Evolutionary conservation across 2,888 invertebrate species (phyloP), one percentile per base, ranked within the genome.

Genomic region (Caenorhabditis wallacei): DNA sequence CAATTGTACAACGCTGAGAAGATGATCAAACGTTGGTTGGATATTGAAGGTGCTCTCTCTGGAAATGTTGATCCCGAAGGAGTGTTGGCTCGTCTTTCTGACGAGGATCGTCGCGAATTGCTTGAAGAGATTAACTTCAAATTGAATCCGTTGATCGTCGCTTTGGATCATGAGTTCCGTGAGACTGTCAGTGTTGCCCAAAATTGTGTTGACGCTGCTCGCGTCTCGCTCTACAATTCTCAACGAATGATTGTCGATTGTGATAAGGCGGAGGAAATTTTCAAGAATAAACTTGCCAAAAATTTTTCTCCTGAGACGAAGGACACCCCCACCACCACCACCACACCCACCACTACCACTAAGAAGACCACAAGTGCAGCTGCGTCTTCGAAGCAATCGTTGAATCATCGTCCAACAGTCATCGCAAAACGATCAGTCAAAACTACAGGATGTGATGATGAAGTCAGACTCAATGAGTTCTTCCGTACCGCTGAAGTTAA

Each of bases 341-440:
- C n/a, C n/a, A n/a, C n/a, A n/a, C n/a, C n/a, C n/a, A n/a, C n/a
- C n/a, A n/a, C n/a, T n/a, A 57, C 11, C 8, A 26, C 35, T 11
- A 81, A 69, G 20, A 81, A 61, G 3, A 37, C 59, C 13, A 74
- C 72, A 16, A 71, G 64, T 59, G 72, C 80, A 13, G 68, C 72
- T 13, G 80, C 80, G 8, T 72, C 80, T 37, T 80, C 78, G 0
- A 70, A 74, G 11, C 24, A 61, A 5, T 37, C 24, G 4, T 30
- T 22, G 5, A 71, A 66, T 35, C 51, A 64, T 18, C 63, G 81
- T 4, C 75, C 75, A 30, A 81, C 81, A 2, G 75, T 81, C 1
- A 75, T 81, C n/a, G 81, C 81, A 16, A 75, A 75, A 51, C 43
- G 81, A 13, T 72, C 80, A 4, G 72, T 80, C 48, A 80, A 80